Evolutionary conservation across 2,113 vertebrate genomes (phyloP), one percentile per base, ranked within the genome.

Genomic region (Pogona vitticeps): DNA sequence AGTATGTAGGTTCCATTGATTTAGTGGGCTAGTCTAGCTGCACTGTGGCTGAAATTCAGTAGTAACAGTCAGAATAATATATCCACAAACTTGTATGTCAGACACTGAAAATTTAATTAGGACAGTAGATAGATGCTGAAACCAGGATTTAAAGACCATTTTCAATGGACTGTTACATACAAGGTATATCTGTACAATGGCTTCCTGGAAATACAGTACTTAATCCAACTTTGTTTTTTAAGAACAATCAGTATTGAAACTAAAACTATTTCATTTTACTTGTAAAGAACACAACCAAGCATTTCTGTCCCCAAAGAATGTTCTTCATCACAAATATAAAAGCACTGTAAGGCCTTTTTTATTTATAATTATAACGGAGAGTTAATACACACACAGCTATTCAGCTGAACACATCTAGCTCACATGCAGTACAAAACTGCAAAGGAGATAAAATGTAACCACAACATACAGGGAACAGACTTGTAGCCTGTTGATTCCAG

Each of bases 71-170:
- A 52, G 46, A 52, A 52, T 10, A 52, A 52, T 52, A 52, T 52
- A 52, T 68, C 9, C 65, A 68, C 9, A 75, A 8, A 70, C n/a
- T 28, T 84, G 77, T 76, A 89, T 17, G 84, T n/a, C 42, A 23
- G 28, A 88, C 56, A 58, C 67, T 71, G 83, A 76, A 13, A 86
- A 78, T 3, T 40, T 86, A 68, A 10, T 52, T 38, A 80, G n/a
- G 84, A 84, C 76, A 65, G 26, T 63, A 79, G 4, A 15, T 72
- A 13, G 21, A 76, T 10, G 9, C 6, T 21, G 76, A 73, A 46
- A 28, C 1, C 20, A 84, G 71, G 81, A 2, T 36, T 77, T 83
- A 0, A 0, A 10, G 63, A 58, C 85, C 5, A 6, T 12, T 61
- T 77, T 61, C 46, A 38, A 76, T 18, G n/a, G 84, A 82, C 18